Evolutionary conservation across 2,797 vertebrate genomes (phyloP).

Genomic region (Pipistrellus kuhlii): DNA sequence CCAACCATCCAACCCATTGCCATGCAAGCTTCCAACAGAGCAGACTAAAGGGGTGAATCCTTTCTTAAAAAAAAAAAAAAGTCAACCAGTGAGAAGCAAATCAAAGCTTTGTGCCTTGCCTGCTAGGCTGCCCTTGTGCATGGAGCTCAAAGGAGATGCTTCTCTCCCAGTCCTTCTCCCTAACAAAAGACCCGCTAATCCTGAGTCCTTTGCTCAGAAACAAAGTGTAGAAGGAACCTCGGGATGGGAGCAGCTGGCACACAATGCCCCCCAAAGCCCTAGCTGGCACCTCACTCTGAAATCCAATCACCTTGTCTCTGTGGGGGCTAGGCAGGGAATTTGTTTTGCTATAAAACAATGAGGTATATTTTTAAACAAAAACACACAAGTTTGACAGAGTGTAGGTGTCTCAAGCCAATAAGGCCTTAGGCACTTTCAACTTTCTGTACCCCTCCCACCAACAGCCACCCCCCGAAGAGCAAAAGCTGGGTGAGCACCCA

Average conservation of each 20-base stretch:
- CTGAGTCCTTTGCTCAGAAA: constrained; percentile 51
- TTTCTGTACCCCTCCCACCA: background rate
- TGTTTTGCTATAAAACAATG: constrained; percentile 37
- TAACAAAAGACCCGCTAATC: constrained; percentile 69
- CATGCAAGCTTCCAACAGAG: background rate
- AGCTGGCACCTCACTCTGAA: constrained; percentile 53
- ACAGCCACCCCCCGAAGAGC: background rate
- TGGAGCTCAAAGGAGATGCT: background rate
- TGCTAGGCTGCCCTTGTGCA: background rate
- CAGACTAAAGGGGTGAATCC: background rate
- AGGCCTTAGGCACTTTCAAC: background rate
- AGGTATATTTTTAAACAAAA: constrained; percentile 69
- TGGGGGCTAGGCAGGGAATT: constrained; percentile 27
- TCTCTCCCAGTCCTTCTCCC: background rate
- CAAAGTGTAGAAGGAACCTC: constrained; percentile 50
- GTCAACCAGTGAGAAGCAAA: background rate
- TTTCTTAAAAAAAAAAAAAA: background rate
- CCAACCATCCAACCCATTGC: background rate
- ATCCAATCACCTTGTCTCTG: constrained; percentile 17
- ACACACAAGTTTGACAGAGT: constrained; percentile 30
- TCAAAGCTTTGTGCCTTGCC: constrained; percentile 17
- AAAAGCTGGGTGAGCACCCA: background rate
- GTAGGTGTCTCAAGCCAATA: background rate
- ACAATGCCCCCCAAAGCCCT: constrained; percentile 37
- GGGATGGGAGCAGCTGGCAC: constrained; percentile 58